Evolutionary conservation across 2,888 invertebrate genomes (phyloP), one percentile per base, ranked within the genome.

Genomic region (Drosophila borborema): DNA sequence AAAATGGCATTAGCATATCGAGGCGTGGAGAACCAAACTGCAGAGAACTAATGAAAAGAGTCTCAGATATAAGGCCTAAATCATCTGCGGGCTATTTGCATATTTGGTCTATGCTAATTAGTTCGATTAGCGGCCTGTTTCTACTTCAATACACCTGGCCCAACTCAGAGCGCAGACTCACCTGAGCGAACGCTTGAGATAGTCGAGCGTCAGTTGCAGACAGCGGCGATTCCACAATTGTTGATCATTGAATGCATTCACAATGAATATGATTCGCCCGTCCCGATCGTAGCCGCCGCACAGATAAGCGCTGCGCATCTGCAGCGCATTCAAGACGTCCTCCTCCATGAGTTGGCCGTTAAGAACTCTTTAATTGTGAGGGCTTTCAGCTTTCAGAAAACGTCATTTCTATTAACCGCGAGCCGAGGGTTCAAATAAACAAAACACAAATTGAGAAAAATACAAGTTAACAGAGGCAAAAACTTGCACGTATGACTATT

Each of bases 241-340:
- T 68, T 94, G 93, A 85, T 95, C 95, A 66, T 94, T 92, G 68
- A 95, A 95, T 72, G 95, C 94, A 83, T 94, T 94, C 74, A 96
- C 94, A 77, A 95, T 93, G 79, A 96, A 93, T 83, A 96, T 92
- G 61, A 96, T 95, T 73, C 95, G 94, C 62, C 95, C 95, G 77
- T 95, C 95, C 70, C 94, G 94, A 93, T 96, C 96, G 74, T 95
- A 94, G 77, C 96, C 95, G 78, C 96, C 96, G 67, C 96, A 95
- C 77, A 96, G 92, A 90, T 94, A 94, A 66, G 95, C 95, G 80
- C 94, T 93, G 85, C 94, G 94, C 77, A 94, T 94, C 92, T 95
- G 94, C 84, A 96, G 93, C 72, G 94, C 94, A 86, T 94, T 94
- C 91, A 94, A 92, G 80, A 95, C 94, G 81, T 94, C 94, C 90